Conservation (phyloP, 2,113 vertebrate species). For the Leptocoma aspasia region DNA sequence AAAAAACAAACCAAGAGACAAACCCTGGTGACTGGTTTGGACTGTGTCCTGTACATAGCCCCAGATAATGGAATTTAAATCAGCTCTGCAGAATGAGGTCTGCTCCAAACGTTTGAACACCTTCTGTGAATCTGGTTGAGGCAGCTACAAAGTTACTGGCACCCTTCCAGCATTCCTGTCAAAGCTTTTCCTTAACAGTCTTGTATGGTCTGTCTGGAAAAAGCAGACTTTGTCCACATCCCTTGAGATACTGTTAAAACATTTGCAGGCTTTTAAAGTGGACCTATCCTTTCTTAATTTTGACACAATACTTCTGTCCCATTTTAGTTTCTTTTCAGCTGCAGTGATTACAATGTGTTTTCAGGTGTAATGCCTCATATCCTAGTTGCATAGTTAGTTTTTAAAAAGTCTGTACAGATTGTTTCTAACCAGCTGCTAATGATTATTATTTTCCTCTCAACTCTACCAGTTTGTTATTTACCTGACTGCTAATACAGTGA, state of each 20-base stretch:
- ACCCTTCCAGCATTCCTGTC: background rate
- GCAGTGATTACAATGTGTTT: background rate
- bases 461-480: background rate
- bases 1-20: background rate
- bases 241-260: background rate
- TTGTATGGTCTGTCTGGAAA: background rate
- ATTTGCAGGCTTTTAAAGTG: background rate
- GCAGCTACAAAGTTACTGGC: background rate
- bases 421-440: background rate
- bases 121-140: background rate
- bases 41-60: background rate
- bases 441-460: background rate
- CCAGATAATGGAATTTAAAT: background rate
- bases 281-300: background rate
- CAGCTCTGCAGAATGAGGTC: background rate
- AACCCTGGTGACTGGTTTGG: background rate
- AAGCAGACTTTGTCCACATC: background rate
- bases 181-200: background rate
- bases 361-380: background rate
- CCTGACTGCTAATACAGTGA: background rate
- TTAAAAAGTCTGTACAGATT: background rate
- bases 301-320: background rate
- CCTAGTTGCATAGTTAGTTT: background rate
- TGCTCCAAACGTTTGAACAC: background rate
- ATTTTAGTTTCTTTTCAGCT: background rate